Evolutionary conservation across 2,797 vertebrate species (phyloP), one percentile per base, ranked within the genome.

Genomic region (Poecilia wingei): DNA sequence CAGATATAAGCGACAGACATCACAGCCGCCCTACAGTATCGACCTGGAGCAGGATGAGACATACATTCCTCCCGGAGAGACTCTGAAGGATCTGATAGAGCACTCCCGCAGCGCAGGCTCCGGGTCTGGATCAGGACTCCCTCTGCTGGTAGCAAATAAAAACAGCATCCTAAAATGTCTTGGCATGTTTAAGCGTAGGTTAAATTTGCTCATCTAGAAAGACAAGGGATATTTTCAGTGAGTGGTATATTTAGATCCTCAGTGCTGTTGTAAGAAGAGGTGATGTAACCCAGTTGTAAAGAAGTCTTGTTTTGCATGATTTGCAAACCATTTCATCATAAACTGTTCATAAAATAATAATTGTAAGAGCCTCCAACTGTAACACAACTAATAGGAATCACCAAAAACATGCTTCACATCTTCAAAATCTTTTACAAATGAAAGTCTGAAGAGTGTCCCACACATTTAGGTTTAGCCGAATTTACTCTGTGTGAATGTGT

Each of bases 71-170:
- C 94, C 97, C 0, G 97, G 98, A 79, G 98, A 99, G 82, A 95
- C 95, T 25, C 89, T 96, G 66, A 97, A 97, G 88, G 98, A 99
- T 91, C 91, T 99, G 43, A 98, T 99, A 0, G 97, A 99, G 84
- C 97, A 98, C 86, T 98, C 98, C 13, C 97, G 97, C 84, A 99
- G 98, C 90, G 79, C 93, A 0, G 93, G 93, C 3, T 99, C 98
- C 0, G 98, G 98, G 79, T 99, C 98, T 5, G 98, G 98, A n/a
- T 99, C 98, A 14, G 98, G 98, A 77, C 98, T 99, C 97, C 98
- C 98, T 96, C 97, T 99, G 85, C 97, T 99, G 98, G 98, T 99
- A 94, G 12, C 8, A 57, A n/a, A 90, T 93, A 82, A 46, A 0
- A 68, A 14, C 33, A 18, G 31, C 86, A 5, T 84, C 75, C 86